Percentiles rank a stretch among this genome's conserved stretches.
Evolutionary conservation across 1,140 invertebrate species (phyloP).

Genomic region (Ylistrum balloti): DNA sequence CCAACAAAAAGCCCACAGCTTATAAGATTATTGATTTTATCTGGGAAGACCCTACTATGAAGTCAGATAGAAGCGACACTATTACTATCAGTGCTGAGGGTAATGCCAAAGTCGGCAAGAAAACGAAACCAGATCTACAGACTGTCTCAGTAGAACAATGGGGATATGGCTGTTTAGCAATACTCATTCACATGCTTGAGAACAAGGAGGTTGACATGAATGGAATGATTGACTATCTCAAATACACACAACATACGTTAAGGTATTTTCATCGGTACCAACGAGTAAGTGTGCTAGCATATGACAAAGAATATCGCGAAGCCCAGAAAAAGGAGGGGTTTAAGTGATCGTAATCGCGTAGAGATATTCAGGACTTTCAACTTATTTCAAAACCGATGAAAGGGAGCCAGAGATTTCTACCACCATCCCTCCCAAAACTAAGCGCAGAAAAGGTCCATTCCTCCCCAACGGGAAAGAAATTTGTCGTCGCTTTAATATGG

Average conservation of each 20-base stretch:
- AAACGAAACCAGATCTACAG: too few species aligned
- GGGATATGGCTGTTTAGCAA: slow-evolving; percentile 20
- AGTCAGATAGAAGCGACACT: too few species aligned
- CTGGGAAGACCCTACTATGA: too few species aligned
- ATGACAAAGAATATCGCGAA: slow-evolving; percentile 43
- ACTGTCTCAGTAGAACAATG: slow-evolving; percentile 7
- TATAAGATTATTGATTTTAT: too few species aligned
- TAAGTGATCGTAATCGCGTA: background rate
- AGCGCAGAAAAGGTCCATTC: background rate
- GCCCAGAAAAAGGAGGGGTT: background rate
- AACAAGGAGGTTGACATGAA: background rate
- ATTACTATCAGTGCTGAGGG: too few species aligned
- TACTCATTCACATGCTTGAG: slow-evolving; percentile 42
- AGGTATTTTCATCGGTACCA: slow-evolving; percentile 30
- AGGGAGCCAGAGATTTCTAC: background rate
- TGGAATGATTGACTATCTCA: background rate
- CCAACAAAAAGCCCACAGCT: too few species aligned
- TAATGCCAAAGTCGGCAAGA: too few species aligned
- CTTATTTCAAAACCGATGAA: slow-evolving; percentile 43
- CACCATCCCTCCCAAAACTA: background rate
- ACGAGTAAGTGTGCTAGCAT: background rate
- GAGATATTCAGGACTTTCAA: slow-evolving; percentile 46
- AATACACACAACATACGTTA: background rate
- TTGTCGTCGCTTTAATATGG: background rate
- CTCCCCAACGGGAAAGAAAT: background rate